Base-by-base conservation (phyloP, 2,113 vertebrate genomes). In the Acrocephalus arundinaceus region DNA sequence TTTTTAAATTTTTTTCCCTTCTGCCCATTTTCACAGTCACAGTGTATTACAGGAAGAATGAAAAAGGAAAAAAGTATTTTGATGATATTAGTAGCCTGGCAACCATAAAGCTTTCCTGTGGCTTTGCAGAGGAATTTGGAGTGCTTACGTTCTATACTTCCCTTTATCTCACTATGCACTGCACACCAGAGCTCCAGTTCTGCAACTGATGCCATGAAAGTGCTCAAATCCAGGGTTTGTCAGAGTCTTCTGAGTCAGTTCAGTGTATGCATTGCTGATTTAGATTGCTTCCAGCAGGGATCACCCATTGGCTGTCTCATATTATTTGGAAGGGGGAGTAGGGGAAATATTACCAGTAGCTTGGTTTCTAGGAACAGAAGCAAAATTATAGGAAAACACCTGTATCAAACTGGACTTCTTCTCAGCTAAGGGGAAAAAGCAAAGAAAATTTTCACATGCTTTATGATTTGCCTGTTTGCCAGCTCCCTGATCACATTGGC, bases 91-190 rank as follows among this genome's bases (percentile, higher is more conserved):
- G 71, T 88, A 94, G 24, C 89, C 25, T 92, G 86, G 75, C 67
- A 94, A 65, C 81, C 7, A 0, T 49, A 66, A 89, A 71, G 37
- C 73, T 95, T 94, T 94, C 48, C 65, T 0, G 0, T 55, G 62
- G 78, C 48, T 94, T 91, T 90, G 73, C 61, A 84, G 65, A 84
- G 76, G 76, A 80, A 81, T 94, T 89, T 84, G 55, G 39, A 75
- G 61, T 59, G 33, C 80, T 81, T 84, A 33, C 6, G 21, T 72
- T 74, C 70, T 55, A 43, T 70, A 22, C 46, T 77, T 89, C 20
- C 19, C 65, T 35, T 54, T 72, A 51, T 39, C 61, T 51, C 51
- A 11, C 65, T 74, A 5, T 11, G 28, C 22, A 41, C 67, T 62
- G 37, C 18, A 39, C 51, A 62, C 48, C 27, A 87, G 39, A 89